phyloP scores from a whole-genome alignment of 2,797 vertebrate species.

The Bradypodion ventrale region DNA sequence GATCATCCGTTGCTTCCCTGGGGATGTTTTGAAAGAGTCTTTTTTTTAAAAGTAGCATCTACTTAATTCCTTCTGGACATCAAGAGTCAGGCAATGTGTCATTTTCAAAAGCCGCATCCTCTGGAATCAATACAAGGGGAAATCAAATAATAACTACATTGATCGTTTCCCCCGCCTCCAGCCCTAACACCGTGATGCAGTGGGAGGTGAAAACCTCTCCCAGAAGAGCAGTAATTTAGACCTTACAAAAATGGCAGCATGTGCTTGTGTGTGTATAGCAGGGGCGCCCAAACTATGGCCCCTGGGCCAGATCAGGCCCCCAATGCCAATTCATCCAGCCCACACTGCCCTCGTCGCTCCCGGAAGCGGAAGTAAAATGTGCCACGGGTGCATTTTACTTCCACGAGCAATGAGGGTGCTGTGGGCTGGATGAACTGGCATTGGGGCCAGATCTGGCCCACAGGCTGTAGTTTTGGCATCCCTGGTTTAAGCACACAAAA shows the following conservation, averaged over 20 bases:
- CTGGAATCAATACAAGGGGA: not conserved
- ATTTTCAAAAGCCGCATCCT: not conserved
- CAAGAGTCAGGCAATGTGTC: not conserved
- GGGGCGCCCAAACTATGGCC: no score
- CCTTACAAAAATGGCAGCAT: not conserved
- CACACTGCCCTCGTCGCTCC: no score
- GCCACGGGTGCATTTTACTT: no score
- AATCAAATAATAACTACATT: not conserved
- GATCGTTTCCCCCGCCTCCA: not conserved
- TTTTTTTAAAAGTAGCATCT: not conserved
- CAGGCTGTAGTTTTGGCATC: no score
- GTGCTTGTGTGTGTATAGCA: not conserved
- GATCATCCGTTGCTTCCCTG: not conserved
- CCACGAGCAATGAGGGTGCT: no score
- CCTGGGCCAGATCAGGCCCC: no score
- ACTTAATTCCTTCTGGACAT: not conserved
- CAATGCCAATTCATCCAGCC: no score
- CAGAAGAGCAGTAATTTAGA: not conserved
- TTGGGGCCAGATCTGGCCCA: no score
- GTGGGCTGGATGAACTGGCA: no score
- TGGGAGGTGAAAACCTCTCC: not conserved
- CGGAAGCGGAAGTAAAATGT: no score
- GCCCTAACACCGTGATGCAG: no score
- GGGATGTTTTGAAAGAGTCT: conserved; percentile 11
- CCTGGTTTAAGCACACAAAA: no score